These are phyloP conservation scores for Oenanthe oenanthe DNA, from an alignment of 2,113 vertebrate genomes.

Conservation along the genomic window DNA sequence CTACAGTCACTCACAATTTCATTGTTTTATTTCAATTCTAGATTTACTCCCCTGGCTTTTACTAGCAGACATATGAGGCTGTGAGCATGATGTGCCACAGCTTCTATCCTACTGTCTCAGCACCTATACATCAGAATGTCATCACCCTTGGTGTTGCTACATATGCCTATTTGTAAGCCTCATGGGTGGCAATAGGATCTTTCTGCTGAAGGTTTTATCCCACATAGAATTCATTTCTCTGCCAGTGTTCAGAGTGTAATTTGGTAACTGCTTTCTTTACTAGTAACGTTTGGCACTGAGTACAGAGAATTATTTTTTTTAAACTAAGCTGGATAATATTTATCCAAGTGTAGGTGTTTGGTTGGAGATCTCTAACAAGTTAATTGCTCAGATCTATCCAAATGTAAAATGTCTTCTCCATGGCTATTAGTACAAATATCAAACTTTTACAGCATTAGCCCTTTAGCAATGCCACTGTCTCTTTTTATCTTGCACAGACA, in stretches of 20 bases:
- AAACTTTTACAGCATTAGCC: background rate
- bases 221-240: background rate
- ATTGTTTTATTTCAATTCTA: slow-evolving; percentile 15
- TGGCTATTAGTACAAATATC: background rate
- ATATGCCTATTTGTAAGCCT: background rate
- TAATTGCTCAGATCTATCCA: background rate
- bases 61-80: background rate
- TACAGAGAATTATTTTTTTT: background rate
- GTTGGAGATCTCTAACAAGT: background rate
- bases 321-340: background rate
- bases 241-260: background rate
- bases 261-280: background rate
- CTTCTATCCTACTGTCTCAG: background rate
- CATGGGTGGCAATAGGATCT: background rate
- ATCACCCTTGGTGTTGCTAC: background rate
- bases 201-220: background rate
- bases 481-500: background rate
- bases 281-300: background rate
- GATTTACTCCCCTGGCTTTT: slow-evolving; percentile 27
- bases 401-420: background rate
- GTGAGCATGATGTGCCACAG: background rate
- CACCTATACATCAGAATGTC: slow-evolving; percentile 24
- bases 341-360: background rate
- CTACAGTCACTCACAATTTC: background rate
- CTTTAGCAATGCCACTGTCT: background rate